Conservation (phyloP, 1,140 invertebrate genomes). For the Coptotermes formosanus region DNA sequence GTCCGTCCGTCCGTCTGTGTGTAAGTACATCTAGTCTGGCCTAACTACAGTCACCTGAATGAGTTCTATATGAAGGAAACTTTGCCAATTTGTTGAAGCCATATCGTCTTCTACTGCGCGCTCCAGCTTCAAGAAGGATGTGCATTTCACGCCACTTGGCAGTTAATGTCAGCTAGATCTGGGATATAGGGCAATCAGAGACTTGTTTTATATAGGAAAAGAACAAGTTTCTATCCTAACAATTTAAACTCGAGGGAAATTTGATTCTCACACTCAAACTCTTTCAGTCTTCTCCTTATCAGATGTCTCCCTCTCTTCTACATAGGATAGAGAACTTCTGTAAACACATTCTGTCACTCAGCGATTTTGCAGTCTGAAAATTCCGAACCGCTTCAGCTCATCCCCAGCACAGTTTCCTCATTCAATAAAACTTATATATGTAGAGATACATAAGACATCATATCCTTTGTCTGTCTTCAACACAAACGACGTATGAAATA, state of each 20-base stretch:
- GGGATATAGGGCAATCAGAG: background rate
- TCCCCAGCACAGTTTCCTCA: no score
- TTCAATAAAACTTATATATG: no score
- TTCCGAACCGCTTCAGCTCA: no score
- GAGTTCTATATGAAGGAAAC: conserved; percentile 21
- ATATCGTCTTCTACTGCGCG: background rate
- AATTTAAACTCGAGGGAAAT: background rate
- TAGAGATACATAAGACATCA: no score
- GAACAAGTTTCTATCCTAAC: background rate
- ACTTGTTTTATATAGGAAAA: background rate
- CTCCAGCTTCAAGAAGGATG: background rate
- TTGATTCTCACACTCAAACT: no score
- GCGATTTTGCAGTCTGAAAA: no score
- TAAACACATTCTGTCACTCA: no score
- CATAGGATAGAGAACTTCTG: no score
- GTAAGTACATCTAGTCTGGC: background rate
- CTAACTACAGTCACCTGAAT: background rate
- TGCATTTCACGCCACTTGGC: background rate
- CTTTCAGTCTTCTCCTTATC: no score
- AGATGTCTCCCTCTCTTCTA: no score
- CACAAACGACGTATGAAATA: no score
- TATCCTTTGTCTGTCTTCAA: no score
- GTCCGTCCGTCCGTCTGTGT: background rate
- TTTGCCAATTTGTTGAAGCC: conserved; percentile 25
- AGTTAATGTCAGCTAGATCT: background rate